These are phyloP conservation scores for Acanthurus tractus DNA, from an alignment of 2,797 vertebrate genomes.

Conservation along the genomic window DNA sequence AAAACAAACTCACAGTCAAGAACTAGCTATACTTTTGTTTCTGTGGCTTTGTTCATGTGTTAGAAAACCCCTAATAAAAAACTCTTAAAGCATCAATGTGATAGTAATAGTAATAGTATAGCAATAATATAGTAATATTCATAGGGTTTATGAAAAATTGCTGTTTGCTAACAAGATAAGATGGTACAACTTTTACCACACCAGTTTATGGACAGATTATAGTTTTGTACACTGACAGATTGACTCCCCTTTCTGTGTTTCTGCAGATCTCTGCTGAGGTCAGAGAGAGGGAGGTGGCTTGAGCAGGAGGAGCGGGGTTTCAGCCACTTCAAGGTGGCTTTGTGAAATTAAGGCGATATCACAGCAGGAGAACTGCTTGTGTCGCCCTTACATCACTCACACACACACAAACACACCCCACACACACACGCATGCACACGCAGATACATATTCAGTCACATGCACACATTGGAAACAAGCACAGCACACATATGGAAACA, in stretches of 20 bases:
- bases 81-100: no score
- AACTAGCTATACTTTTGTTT: no score
- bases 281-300: slow-evolving; percentile 52
- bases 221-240: not conserved
- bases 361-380: slow-evolving; percentile 84
- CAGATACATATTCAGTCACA: no score
- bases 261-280: slow-evolving; percentile 51
- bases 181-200: not conserved
- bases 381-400: slow-evolving; percentile 53
- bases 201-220: not conserved
- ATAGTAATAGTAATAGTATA: no score
- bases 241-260: slow-evolving; percentile 15
- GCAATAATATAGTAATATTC: not conserved
- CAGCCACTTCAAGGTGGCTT: slow-evolving; percentile 54
- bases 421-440: slow-evolving; percentile 15
- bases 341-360: slow-evolving; percentile 59
- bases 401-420: slow-evolving; percentile 17
- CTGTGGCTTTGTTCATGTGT: not conserved
- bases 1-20: not conserved
- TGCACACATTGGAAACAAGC: slow-evolving; percentile 24
- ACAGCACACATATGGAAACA: slow-evolving; percentile 10
- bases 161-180: not conserved
- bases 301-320: slow-evolving; percentile 8
- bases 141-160: not conserved
- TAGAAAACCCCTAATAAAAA: not conserved